Evolutionary conservation across 2,888 invertebrate genomes (phyloP), one percentile per base, ranked within the genome.

Genomic region (Heterodera filipjevi): DNA sequence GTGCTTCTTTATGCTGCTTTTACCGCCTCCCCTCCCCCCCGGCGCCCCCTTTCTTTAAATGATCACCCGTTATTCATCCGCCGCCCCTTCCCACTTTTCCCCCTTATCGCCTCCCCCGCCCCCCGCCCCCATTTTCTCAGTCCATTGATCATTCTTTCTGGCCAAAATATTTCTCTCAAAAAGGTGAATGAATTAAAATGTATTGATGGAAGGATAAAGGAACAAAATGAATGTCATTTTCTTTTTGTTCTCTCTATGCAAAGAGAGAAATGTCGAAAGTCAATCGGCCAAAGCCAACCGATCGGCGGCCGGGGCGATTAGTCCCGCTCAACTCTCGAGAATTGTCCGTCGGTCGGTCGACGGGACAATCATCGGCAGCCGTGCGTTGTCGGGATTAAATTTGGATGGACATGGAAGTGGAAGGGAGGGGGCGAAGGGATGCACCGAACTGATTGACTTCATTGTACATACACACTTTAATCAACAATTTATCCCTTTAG

Each of bases 241-340:
- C 8, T 22, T 59, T 22, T 27, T 22, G 0, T 27, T 59, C n/a
- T 27, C n/a, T 27, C n/a, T 2, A 12, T 59, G 10, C 3, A 2
- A 39, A 27, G 27, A 59, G 59, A 27, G 27, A 59, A 59, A 3
- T 22, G 59, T 59, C 59, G 59, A n/a, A 19, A n/a, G 59, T 59
- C 59, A 59, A n/a, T 59, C 59, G 59, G 59, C 27, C 59, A 59
- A 59, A 59, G 59, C 27, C 59, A 59, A 59, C 53, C 59, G 59
- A 59, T 27, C 59, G 27, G n/a, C 59, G n/a, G 39, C 39, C 12
- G 39, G 19, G 49, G 6, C 59, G 59, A 59, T 12, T n/a, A 59
- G 59, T 59, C 27, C 59, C 59, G 6, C n/a, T 6, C 59, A n/a
- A 19, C 59, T 27, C 59, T 59, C 59, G 59, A 27, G 59, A 59